These are phyloP conservation scores for Drosophila sp. DNA, from an alignment of 1,140 invertebrate species.

Conservation along the genomic window DNA sequence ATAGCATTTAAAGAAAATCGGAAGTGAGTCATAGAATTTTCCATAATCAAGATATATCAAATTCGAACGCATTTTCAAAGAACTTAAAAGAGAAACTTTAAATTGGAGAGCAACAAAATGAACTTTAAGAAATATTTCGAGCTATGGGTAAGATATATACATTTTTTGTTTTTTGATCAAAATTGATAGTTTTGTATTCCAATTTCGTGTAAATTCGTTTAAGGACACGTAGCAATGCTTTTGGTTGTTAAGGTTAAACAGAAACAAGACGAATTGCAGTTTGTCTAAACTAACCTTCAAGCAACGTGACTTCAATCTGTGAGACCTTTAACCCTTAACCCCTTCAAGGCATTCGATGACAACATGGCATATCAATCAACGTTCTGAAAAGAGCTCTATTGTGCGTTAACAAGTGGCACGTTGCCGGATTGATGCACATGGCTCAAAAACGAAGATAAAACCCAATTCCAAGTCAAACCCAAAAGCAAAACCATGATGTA, in stretches of 20 bases:
- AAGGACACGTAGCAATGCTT: not conserved
- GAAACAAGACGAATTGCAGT: not conserved
- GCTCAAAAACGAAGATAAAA: conserved; percentile 32
- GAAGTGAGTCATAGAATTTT: too few species aligned
- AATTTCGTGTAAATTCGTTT: not conserved
- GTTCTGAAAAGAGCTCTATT: conserved; percentile 60
- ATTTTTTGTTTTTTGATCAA: not conserved
- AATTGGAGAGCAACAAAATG: too few species aligned
- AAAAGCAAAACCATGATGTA: conserved; percentile 60
- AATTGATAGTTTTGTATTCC: not conserved
- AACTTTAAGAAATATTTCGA: too few species aligned
- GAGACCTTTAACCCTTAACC: conserved; percentile 6
- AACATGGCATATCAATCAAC: conserved; percentile 66
- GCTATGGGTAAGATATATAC: too few species aligned
- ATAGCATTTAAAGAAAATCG: too few species aligned
- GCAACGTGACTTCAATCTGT: conserved; percentile 10
- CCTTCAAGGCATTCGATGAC: not conserved
- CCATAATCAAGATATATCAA: too few species aligned
- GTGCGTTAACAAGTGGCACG: conserved; percentile 78
- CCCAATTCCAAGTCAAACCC: conserved; percentile 22
- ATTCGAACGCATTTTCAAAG: too few species aligned
- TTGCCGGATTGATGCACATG: conserved; percentile 63
- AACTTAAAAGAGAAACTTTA: too few species aligned
- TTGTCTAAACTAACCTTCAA: conserved; percentile 6
- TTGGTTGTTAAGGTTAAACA: not conserved